Evolutionary conservation across 2,888 invertebrate genomes (phyloP).

Genomic region (Mamestra brassicae): DNA sequence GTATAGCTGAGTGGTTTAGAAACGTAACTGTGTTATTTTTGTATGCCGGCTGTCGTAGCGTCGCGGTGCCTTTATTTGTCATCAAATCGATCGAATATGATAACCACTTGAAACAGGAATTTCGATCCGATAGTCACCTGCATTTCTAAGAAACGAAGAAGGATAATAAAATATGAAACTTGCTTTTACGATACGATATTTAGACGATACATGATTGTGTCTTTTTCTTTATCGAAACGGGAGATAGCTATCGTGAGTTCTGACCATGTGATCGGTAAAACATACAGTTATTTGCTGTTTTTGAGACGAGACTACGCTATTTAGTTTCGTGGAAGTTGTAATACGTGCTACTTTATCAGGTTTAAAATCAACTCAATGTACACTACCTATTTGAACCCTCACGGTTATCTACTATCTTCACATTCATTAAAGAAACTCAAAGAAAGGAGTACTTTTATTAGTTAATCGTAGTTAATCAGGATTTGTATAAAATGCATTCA

Average conservation of each 20-base stretch:
- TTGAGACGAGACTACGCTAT: slow-evolving; percentile 12
- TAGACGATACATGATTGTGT: not conserved
- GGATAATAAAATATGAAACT: slow-evolving; percentile 10
- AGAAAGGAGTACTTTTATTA: not conserved
- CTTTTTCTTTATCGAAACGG: not conserved
- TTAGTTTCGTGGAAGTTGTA: not conserved
- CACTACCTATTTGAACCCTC: not conserved
- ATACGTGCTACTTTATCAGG: not conserved
- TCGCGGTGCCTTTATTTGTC: slow-evolving; percentile 73
- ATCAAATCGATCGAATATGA: slow-evolving; percentile 78
- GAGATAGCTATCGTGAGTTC: slow-evolving; percentile 4
- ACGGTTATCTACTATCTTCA: not conserved
- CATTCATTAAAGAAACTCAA: not conserved
- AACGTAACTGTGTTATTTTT: slow-evolving; percentile 70
- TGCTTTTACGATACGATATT: not conserved
- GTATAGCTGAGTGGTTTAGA: slow-evolving; percentile 59
- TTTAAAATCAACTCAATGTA: not conserved
- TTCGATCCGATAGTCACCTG: slow-evolving; percentile 40
- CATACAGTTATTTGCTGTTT: slow-evolving; percentile 38
- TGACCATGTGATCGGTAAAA: slow-evolving; percentile 43
- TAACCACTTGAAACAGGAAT: slow-evolving; percentile 58
- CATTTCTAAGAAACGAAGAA: slow-evolving; percentile 49
- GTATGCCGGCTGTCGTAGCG: slow-evolving; percentile 75
- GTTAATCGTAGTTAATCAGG: not conserved
- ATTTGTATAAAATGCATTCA: not conserved